Evolutionary conservation across 2,888 invertebrate genomes (phyloP).

Genomic region (Catocala fraxini): DNA sequence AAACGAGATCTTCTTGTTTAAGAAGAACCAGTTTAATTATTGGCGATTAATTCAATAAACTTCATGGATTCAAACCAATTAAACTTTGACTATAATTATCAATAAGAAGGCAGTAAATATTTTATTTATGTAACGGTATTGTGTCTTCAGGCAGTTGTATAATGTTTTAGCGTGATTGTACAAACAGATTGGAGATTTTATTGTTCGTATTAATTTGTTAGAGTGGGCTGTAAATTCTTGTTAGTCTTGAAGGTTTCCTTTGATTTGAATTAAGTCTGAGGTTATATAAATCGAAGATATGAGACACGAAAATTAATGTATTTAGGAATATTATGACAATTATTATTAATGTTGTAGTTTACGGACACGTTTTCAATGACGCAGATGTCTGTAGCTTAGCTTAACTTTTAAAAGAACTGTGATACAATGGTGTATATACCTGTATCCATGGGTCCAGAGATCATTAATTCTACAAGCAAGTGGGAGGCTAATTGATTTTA

Average conservation of each 20-base stretch:
- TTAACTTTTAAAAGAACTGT: no score
- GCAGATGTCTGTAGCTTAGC: no score
- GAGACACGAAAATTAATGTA: no score
- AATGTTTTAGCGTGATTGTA: constrained; percentile 2
- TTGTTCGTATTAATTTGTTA: neutral
- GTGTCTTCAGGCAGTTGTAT: constrained; percentile 19
- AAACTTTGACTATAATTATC: constrained; percentile 34
- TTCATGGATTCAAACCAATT: constrained; percentile 30
- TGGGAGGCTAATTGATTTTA: constrained; percentile 8
- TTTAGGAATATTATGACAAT: no score
- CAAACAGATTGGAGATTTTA: neutral
- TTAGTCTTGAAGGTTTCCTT: neutral
- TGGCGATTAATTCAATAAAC: constrained; percentile 44
- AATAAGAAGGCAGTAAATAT: constrained; percentile 34
- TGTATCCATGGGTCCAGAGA: neutral
- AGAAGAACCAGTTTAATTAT: constrained; percentile 31
- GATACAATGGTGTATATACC: neutral
- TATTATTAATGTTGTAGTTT: no score
- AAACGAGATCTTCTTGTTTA: constrained; percentile 33
- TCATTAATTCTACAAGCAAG: neutral
- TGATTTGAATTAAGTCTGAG: neutral
- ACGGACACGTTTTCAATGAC: no score
- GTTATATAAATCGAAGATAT: no score
- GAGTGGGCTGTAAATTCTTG: constrained; percentile 4
- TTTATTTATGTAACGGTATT: constrained; percentile 30